A percentile compares a stretch with the other conserved stretches of the same genome.
Evolutionary conservation across 2,888 invertebrate species (phyloP).

Genomic region (Tachina fera): DNA sequence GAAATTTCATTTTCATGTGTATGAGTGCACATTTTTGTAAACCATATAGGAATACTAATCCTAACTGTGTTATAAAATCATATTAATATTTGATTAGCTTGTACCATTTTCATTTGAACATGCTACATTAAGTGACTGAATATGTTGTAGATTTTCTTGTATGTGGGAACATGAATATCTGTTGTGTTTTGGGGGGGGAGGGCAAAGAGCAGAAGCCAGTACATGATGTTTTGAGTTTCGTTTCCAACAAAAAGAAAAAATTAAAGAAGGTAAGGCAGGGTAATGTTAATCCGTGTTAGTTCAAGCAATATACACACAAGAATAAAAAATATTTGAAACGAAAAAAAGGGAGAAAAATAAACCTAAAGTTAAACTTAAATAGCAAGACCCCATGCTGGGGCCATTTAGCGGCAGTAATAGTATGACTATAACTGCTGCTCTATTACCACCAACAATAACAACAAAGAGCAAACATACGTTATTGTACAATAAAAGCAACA

Average conservation of each 20-base stretch:
- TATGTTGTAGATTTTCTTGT: slow-evolving; percentile 59
- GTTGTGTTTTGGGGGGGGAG: slow-evolving; percentile 2
- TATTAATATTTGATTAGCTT: slow-evolving; percentile 72
- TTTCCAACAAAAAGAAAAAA: background rate
- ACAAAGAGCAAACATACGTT: slow-evolving; percentile 35
- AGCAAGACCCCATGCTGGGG: slow-evolving; percentile 66
- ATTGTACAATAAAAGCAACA: slow-evolving; percentile 29
- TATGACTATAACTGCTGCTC: slow-evolving; percentile 62
- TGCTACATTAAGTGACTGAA: slow-evolving; percentile 70
- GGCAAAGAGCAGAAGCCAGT: slow-evolving; percentile 49
- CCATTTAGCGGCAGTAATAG: slow-evolving; percentile 69
- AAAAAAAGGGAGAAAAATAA: slow-evolving; percentile 9
- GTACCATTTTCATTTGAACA: slow-evolving; percentile 70
- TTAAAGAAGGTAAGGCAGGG: slow-evolving; percentile 44
- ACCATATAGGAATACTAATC: slow-evolving; percentile 60
- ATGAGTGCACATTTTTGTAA: slow-evolving; percentile 8
- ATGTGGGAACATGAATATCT: slow-evolving; percentile 31
- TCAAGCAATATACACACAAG: slow-evolving; percentile 17
- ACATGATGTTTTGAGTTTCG: slow-evolving; percentile 45
- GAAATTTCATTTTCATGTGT: slow-evolving; percentile 34
- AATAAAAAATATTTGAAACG: slow-evolving; percentile 25
- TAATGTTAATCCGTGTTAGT: slow-evolving; percentile 65
- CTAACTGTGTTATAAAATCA: slow-evolving; percentile 71
- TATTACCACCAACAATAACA: slow-evolving; percentile 60
- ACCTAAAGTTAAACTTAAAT: slow-evolving; percentile 48